Percentiles rank a stretch among this genome's conserved stretches.
Evolutionary conservation across 2,797 vertebrate genomes (phyloP).

Genomic region (Enoplosus armatus): DNA sequence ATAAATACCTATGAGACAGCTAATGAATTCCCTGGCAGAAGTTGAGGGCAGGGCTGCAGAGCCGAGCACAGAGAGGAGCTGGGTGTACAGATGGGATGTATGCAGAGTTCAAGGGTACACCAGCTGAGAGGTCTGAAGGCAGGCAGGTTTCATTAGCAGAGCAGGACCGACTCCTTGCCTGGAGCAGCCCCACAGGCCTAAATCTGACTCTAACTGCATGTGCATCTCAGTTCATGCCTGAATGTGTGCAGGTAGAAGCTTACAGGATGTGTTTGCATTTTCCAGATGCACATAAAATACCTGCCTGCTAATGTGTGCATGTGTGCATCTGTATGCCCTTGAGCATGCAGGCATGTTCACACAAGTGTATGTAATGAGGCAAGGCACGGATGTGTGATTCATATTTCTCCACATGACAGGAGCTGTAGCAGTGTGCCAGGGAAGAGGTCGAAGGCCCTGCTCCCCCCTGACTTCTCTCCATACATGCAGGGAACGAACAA

Average conservation of each 20-base stretch:
- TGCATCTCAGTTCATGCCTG: not conserved
- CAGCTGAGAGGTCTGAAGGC: constrained; percentile 61
- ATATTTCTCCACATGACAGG: constrained; percentile 59
- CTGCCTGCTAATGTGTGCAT: constrained; percentile 33
- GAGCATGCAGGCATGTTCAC: constrained; percentile 39
- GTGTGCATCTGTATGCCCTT: constrained; percentile 30
- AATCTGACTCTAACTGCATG: constrained; percentile 40
- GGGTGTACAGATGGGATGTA: constrained; percentile 66
- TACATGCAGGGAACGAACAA: constrained; percentile 50
- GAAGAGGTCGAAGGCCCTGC: constrained; percentile 39
- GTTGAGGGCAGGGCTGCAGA: constrained; percentile 52
- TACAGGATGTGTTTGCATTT: constrained; percentile 1
- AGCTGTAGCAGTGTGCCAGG: constrained; percentile 31
- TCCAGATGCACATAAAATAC: constrained; percentile 21
- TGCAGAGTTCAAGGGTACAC: constrained; percentile 72
- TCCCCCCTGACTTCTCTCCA: constrained; percentile 20
- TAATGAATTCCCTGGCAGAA: constrained; percentile 64
- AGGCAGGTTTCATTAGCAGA: constrained; percentile 45
- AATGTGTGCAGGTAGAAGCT: not conserved
- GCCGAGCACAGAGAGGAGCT: constrained; percentile 43
- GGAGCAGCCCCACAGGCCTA: constrained; percentile 42
- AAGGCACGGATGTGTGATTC: constrained; percentile 62
- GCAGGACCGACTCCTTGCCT: constrained; percentile 40
- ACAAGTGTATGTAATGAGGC: constrained; percentile 57
- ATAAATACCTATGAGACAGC: constrained; percentile 67